phyloP scores from a whole-genome alignment of 2,797 vertebrate genomes.

The Sternarchorhynchus goeldii region DNA sequence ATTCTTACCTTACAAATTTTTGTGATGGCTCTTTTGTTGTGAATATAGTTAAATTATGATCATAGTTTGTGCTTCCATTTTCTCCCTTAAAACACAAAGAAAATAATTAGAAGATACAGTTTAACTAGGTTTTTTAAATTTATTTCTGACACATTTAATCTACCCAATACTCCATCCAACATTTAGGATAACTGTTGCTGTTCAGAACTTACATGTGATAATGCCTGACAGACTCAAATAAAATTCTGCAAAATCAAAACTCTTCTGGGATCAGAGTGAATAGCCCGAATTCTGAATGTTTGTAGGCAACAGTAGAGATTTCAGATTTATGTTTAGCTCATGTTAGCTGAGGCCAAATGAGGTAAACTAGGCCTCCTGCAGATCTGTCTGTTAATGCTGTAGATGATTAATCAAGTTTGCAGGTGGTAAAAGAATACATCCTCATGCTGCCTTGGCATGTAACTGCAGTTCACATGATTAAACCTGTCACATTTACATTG shows the following conservation, averaged over 20 bases:
- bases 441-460: slow-evolving; percentile 38
- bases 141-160: neutral
- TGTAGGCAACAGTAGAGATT: slow-evolving; percentile 10
- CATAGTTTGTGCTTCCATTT: slow-evolving; percentile 49
- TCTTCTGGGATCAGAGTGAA: neutral
- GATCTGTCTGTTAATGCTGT: slow-evolving; percentile 49
- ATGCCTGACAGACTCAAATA: neutral
- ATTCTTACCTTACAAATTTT: slow-evolving; percentile 77
- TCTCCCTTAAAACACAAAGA: slow-evolving; percentile 61
- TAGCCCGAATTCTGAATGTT: slow-evolving; percentile 28
- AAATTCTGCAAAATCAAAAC: neutral
- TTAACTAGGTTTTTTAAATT: neutral
- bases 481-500: slow-evolving; percentile 22
- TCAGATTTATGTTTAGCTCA: neutral
- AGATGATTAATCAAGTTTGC: slow-evolving; percentile 71
- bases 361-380: slow-evolving; percentile 21
- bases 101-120: slow-evolving; percentile 33
- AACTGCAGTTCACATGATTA: slow-evolving; percentile 31
- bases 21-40: slow-evolving; percentile 50
- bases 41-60: slow-evolving; percentile 53
- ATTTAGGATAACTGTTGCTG: too few species aligned
- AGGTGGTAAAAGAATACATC: slow-evolving; percentile 60
- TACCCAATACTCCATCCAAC: too few species aligned
- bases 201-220: neutral
- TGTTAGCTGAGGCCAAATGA: neutral